phyloP scores from a whole-genome alignment of 2,888 invertebrate genomes.

The Pheosia gnoma region DNA sequence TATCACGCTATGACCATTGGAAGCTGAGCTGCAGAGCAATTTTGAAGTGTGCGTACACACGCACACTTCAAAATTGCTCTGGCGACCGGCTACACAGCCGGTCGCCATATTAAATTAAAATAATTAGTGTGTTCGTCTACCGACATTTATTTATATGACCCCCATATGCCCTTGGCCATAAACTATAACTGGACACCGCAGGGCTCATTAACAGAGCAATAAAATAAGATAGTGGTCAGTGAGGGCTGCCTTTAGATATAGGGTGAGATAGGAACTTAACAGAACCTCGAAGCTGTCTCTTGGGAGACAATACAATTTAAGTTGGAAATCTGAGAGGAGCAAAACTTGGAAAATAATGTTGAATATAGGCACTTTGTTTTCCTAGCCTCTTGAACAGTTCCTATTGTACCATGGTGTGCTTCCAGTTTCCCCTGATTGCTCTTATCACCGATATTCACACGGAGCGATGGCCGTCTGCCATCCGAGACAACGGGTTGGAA shows the following conservation, averaged over 20 bases:
- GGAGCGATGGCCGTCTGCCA: too few species aligned
- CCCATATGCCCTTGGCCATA: slow-evolving; percentile 6
- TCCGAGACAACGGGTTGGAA: too few species aligned
- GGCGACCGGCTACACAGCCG: too few species aligned
- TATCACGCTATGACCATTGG: too few species aligned
- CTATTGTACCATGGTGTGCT: too few species aligned
- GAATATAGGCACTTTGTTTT: background rate
- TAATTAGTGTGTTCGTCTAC: background rate
- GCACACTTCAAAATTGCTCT: too few species aligned
- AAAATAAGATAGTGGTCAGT: slow-evolving; percentile 7
- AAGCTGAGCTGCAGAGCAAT: too few species aligned
- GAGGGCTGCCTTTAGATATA: background rate
- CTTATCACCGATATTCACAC: too few species aligned
- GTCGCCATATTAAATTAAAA: background rate
- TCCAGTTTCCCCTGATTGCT: too few species aligned
- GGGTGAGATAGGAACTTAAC: background rate
- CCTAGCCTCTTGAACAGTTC: too few species aligned
- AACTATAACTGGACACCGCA: slow-evolving; percentile 11
- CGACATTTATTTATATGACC: background rate
- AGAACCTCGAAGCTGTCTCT: background rate
- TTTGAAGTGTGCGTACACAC: too few species aligned
- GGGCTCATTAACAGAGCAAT: slow-evolving; percentile 11
- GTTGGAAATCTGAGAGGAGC: background rate
- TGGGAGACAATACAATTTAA: background rate
- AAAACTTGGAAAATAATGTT: background rate